Evolutionary conservation across 2,113 vertebrate genomes (phyloP).

Genomic region (Gambusia affinis): DNA sequence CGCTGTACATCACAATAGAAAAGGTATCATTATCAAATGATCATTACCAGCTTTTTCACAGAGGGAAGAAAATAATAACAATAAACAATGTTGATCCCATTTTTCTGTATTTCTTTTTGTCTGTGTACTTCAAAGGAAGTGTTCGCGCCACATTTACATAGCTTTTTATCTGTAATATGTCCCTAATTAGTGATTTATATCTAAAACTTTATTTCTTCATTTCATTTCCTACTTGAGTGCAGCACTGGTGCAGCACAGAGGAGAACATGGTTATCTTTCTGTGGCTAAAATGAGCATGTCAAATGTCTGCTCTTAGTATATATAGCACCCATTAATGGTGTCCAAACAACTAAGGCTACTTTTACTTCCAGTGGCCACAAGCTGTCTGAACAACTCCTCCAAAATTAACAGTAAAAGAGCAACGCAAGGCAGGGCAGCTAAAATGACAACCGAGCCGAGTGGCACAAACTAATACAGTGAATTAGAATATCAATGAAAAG

Average conservation of each 20-base stretch:
- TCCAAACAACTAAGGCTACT: constrained; percentile 35
- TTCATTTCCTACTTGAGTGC: constrained; percentile 10
- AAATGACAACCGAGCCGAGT: constrained; percentile 21
- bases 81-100: constrained; percentile 45
- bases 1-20: constrained; percentile 59
- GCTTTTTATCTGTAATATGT: constrained; percentile 64
- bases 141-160: constrained; percentile 63
- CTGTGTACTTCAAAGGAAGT: constrained; percentile 70
- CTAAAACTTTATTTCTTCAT: constrained; percentile 29
- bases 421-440: constrained; percentile 11
- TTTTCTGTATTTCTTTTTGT: constrained; percentile 36
- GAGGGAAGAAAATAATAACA: constrained; percentile 28
- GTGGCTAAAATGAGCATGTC: constrained; percentile 47
- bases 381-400: constrained; percentile 31
- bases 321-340: constrained; percentile 45
- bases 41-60: constrained; percentile 64
- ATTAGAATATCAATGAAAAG: neutral
- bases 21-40: constrained; percentile 72
- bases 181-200: constrained; percentile 71
- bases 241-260: neutral
- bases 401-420: constrained; percentile 18
- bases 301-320: constrained; percentile 13
- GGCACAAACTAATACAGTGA: constrained; percentile 16
- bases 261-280: constrained; percentile 12
- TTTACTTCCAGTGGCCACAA: constrained; percentile 20